Percentiles rank a stretch among this genome's conserved stretches.
Conservation (phyloP, 2,113 vertebrate genomes). For the Zingel zingel region DNA sequence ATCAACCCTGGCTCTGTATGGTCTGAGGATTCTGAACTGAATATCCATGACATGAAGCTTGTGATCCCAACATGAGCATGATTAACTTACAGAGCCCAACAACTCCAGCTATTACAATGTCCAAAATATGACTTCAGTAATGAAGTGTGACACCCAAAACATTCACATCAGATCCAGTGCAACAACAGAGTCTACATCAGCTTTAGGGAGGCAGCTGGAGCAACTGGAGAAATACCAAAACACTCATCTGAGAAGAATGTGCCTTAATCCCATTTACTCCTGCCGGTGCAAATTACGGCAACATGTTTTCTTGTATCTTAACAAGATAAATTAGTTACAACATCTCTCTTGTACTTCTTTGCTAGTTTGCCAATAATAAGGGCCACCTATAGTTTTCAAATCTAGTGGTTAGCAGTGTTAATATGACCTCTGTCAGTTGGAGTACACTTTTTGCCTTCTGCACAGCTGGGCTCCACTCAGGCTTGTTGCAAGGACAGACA, state of each 20-base stretch:
- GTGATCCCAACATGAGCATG: constrained; percentile 19
- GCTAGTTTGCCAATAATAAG: neutral
- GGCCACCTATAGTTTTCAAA: neutral
- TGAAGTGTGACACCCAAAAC: constrained; percentile 54
- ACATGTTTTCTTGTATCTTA: constrained; percentile 7
- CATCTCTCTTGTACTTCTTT: neutral
- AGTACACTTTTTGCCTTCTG: neutral
- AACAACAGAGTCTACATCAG: constrained; percentile 21
- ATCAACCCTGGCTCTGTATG: constrained; percentile 35
- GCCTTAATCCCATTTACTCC: constrained; percentile 28
- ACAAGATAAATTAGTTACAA: constrained; percentile 13
- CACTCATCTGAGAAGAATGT: constrained; percentile 60
- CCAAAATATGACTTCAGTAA: constrained; percentile 61
- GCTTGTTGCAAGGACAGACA: constrained; percentile 18
- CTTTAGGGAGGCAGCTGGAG: constrained; percentile 60
- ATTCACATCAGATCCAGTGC: constrained; percentile 27
- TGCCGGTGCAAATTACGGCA: constrained; percentile 33
- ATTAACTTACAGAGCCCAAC: constrained; percentile 25
- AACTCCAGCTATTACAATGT: constrained; percentile 22
- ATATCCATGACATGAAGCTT: constrained; percentile 45
- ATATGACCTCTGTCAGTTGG: constrained; percentile 9
- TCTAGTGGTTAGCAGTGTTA: neutral
- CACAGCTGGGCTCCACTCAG: constrained; percentile 39
- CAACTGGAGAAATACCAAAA: constrained; percentile 44
- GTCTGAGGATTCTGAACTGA: constrained; percentile 38